A percentile compares a stretch with the other conserved stretches of the same genome.
Evolutionary conservation across 2,797 vertebrate species (phyloP).

Genomic region (Podargus strigoides): DNA sequence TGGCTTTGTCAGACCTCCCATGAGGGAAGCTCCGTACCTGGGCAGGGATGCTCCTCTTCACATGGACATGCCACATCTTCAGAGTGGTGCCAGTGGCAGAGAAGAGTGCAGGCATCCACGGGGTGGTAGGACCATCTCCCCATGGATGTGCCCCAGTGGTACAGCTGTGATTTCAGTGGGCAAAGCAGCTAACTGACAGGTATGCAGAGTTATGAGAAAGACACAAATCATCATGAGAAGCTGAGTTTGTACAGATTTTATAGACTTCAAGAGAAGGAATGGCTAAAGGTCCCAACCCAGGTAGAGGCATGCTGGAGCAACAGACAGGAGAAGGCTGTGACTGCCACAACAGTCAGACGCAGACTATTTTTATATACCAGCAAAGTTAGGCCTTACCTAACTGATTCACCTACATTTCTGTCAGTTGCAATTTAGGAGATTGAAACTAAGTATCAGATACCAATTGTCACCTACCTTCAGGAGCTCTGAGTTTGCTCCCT

Average conservation of each 20-base stretch:
- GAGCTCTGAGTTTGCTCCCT: background rate
- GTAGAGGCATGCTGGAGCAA: background rate
- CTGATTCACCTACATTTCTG: background rate
- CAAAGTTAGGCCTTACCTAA: background rate
- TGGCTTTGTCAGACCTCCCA: background rate
- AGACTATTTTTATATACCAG: background rate
- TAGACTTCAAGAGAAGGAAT: background rate
- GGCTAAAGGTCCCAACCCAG: background rate
- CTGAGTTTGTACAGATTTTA: background rate
- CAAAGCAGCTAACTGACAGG: background rate
- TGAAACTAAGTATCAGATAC: background rate
- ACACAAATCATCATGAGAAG: background rate
- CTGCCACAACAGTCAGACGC: background rate
- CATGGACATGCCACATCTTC: background rate
- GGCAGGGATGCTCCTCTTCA: background rate
- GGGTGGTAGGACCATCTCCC: background rate
- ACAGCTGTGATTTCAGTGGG: background rate
- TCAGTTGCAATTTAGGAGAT: background rate
- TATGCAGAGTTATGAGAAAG: background rate
- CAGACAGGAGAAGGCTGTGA: background rate
- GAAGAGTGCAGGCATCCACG: background rate
- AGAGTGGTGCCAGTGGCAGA: background rate
- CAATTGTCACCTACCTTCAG: background rate
- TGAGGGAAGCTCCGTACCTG: background rate
- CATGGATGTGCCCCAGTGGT: rapidly evolving